phyloP scores from a whole-genome alignment of 1,140 invertebrate species.

The Lanistes nyassanus region DNA sequence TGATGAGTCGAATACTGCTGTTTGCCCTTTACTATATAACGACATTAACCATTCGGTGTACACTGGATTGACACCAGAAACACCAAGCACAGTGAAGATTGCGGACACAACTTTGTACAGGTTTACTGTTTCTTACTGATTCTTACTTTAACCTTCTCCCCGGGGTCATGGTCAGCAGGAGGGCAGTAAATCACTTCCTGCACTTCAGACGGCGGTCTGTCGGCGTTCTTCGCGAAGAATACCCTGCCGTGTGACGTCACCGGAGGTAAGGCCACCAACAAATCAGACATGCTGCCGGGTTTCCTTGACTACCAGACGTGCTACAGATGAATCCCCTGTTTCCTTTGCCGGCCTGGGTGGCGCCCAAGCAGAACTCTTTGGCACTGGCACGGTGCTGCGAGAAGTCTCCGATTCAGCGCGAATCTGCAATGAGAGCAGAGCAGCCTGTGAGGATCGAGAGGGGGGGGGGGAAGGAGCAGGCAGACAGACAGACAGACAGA shows the following conservation, averaged over 20 bases:
- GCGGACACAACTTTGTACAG: background rate
- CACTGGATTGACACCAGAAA: background rate
- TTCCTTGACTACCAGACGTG: background rate
- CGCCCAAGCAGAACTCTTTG: too few species aligned
- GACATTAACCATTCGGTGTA: background rate
- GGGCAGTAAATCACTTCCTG: constrained; percentile 78
- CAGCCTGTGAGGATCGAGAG: too few species aligned
- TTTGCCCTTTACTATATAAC: background rate
- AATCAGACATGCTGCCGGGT: constrained; percentile 66
- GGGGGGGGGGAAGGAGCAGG: too few species aligned
- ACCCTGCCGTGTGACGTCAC: constrained; percentile 71
- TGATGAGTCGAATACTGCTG: too few species aligned
- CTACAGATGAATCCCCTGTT: too few species aligned
- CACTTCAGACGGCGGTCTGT: constrained; percentile 77
- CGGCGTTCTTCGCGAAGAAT: constrained; percentile 83
- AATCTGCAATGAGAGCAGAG: too few species aligned
- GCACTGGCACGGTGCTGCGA: too few species aligned
- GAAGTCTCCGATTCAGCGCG: too few species aligned
- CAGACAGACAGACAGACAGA: too few species aligned
- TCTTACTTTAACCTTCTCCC: constrained; percentile 67
- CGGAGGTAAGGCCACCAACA: constrained; percentile 79
- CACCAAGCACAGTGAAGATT: background rate
- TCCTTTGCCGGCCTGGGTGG: too few species aligned
- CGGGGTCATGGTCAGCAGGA: constrained; percentile 62
- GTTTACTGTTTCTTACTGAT: too few species aligned